These are phyloP conservation scores for Brenthis hecate DNA, from an alignment of 2,888 invertebrate species.

Conservation along the genomic window DNA sequence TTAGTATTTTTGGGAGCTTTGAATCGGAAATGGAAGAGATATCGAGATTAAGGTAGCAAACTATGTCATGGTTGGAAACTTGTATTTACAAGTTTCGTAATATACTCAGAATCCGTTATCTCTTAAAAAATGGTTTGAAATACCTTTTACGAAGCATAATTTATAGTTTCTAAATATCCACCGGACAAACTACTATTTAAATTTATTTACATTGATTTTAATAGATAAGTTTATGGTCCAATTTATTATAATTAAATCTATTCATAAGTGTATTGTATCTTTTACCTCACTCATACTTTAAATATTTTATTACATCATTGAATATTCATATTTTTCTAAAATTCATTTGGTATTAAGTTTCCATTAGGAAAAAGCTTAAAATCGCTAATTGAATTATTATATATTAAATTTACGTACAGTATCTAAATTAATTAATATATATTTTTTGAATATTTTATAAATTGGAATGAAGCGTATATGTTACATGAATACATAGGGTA, in stretches of 20 bases:
- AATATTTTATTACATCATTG: conserved; percentile 14
- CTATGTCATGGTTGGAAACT: conserved; percentile 65
- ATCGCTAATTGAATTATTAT: neutral
- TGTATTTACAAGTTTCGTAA: conserved; percentile 47
- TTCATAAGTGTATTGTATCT: conserved; percentile 25
- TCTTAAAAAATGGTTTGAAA: conserved; percentile 17
- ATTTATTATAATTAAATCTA: conserved; percentile 28
- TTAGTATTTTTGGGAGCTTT: neutral
- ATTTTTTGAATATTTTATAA: neutral
- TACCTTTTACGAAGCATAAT: conserved; percentile 23
- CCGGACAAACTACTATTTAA: conserved; percentile 28
- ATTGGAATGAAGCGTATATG: neutral
- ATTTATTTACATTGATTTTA: conserved; percentile 34
- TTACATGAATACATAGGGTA: neutral
- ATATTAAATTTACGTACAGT: neutral
- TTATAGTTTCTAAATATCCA: conserved; percentile 26
- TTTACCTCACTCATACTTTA: conserved; percentile 10
- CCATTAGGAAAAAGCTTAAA: neutral
- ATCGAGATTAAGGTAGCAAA: conserved; percentile 41
- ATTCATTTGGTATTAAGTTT: neutral
- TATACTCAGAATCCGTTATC: conserved; percentile 20
- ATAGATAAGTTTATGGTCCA: conserved; percentile 26
- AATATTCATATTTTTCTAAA: conserved; percentile 10
- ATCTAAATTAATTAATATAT: neutral
- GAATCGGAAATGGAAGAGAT: neutral